Percentiles rank a stretch among this genome's conserved stretches.
These are phyloP conservation scores for Meghimatium bilineatum DNA, from an alignment of 2,888 invertebrate genomes.

Conservation along the genomic window DNA sequence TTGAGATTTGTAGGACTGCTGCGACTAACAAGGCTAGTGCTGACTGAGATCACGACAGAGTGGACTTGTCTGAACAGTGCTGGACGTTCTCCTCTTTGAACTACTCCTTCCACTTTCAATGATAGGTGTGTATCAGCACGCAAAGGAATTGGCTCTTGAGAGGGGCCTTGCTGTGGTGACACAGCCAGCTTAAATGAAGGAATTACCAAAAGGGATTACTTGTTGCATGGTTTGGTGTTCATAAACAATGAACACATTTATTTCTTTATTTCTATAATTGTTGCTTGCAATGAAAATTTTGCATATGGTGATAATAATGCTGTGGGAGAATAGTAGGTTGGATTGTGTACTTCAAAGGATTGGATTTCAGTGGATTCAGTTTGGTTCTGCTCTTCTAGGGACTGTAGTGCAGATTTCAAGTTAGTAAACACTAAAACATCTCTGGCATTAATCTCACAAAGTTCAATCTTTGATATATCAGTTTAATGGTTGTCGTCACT, in stretches of 20 bases:
- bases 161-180: constrained; percentile 86
- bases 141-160: constrained; percentile 90
- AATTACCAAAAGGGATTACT: neutral
- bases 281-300: too few species aligned
- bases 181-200: constrained; percentile 81
- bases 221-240: neutral
- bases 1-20: constrained; percentile 56
- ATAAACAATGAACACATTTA: neutral
- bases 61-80: constrained; percentile 85
- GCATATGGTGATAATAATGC: too few species aligned
- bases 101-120: constrained; percentile 94
- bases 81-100: constrained; percentile 81
- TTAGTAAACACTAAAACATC: too few species aligned
- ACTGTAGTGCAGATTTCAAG: too few species aligned
- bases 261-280: too few species aligned
- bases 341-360: too few species aligned
- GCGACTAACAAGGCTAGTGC: constrained; percentile 80
- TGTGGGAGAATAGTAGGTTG: too few species aligned
- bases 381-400: too few species aligned
- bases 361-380: too few species aligned
- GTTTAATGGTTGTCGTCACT: too few species aligned
- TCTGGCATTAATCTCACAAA: too few species aligned
- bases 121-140: constrained; percentile 89
- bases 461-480: too few species aligned
- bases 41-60: constrained; percentile 84